Evolutionary conservation across 2,888 invertebrate species (phyloP), one percentile per base, ranked within the genome.

Genomic region (Thera britannica): DNA sequence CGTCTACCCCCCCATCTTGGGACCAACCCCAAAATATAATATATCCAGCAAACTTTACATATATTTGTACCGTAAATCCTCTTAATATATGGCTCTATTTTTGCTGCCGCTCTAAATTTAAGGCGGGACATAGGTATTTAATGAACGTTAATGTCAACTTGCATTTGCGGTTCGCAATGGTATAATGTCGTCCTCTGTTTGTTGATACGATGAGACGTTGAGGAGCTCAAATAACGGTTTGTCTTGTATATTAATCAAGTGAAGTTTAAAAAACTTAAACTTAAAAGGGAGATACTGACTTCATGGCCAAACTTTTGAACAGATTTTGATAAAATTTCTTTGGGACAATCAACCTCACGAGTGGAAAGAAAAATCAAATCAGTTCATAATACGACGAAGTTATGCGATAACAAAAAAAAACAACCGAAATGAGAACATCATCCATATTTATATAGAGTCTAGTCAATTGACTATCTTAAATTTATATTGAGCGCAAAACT

Each of bases 11-110:
- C 88, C 86, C 90, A 86, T 88, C 90, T 89, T 85, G 87, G 87
- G 84, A 81, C 89, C 90, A 84, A 89, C 92, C 93, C 93, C 92
- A 89, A 85, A 89, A 92, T 90, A 93, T 93, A 93, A 93, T 93
- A 93, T 92, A 93, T 93, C 90, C 90, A 84, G 88, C 89, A 92
- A 93, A 93, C 93, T 93, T 93, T 92, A 93, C 93, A 93, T 93
- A 93, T 93, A 93, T 93, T 93, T 93, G 93, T 93, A 90, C 90
- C 90, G 90, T 93, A 93, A 93, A 93, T 93, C 93, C 92, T 89
- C 79, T 80, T 92, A 92, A 93, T 92, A 87, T 92, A 93, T 93
- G 79, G 91, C 93, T 92, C 90, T 93, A 93, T 93, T 93, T 93
- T 93, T 93, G 93, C 90, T 89, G 84, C 88, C 83, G 85, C 87